Base-by-base conservation (phyloP, 2,888 invertebrate species). In the Athetis lepigone region DNA sequence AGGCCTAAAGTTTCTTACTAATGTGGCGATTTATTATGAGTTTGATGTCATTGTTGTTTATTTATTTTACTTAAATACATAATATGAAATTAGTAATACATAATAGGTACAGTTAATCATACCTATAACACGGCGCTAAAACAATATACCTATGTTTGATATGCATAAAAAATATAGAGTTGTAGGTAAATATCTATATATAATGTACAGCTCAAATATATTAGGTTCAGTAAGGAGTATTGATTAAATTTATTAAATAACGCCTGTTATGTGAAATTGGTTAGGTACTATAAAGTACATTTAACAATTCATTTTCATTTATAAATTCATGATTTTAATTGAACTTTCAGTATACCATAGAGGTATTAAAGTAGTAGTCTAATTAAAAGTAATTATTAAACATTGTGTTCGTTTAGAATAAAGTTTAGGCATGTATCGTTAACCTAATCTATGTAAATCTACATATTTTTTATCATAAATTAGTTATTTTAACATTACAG, bases 381-480 rank as follows among this genome's bases (percentile, higher is more conserved):
- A 9, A 62, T 23, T 29, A 0, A 49, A 40, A 49, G 29, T 25
- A 18, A n/a, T 18, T 1, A 8, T 9, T 49, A 42, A 4, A 18
- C 25, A 39, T 18, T 4, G 4, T n/a, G n/a, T 18, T 5, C 8
- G 33, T 40, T 13, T 40, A 21, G 42, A 42, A 2, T 9, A 36
- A 1, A 36, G n/a, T 8, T n/a, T 16, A 36, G 7, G 3, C n/a
- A 25, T 4, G 8, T 40, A 37, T 60, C 4, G 5, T 52, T 25
- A 13, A 23, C 29, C 37, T 54, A 61, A 68, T 68, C 67, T 29
- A 39, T 27, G 40, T 18, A 39, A 19, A 46, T 67, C 57, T 56
- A 64, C 57, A 67, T 40, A 27, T 25, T 37, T 70, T 55, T 70
- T 63, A 68, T 68, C 70, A 63, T n/a, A 50, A 23, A 70, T 55